phyloP scores from a whole-genome alignment of 2,797 vertebrate species.

The Fratercula arctica region DNA sequence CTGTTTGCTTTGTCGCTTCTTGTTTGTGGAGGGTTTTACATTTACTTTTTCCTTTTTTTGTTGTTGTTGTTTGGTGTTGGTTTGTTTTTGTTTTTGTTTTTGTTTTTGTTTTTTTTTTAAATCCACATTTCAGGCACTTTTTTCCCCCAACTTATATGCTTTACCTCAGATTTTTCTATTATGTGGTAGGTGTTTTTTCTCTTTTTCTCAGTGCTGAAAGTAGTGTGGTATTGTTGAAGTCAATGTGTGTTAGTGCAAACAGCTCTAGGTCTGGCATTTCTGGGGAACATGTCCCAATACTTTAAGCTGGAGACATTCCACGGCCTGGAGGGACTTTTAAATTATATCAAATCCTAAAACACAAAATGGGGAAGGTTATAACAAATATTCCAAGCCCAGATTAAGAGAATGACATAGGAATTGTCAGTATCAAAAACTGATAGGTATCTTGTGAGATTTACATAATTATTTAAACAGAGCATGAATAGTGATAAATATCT shows the following conservation, averaged over 20 bases:
- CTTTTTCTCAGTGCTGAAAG: neutral
- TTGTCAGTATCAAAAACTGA: fast-evolving
- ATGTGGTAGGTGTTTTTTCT: too few relatives aligned
- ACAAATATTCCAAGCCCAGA: neutral
- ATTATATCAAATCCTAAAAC: neutral
- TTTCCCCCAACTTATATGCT: fast-evolving
- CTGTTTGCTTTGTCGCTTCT: neutral
- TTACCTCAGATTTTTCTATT: neutral
- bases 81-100: too few relatives aligned
- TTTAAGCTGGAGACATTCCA: neutral
- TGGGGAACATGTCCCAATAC: neutral
- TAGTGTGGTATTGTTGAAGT: neutral
- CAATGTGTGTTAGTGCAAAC: neutral
- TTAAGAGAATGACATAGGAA: neutral
- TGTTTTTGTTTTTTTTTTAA: neutral
- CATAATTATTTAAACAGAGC: neutral
- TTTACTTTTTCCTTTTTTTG: too few relatives aligned
- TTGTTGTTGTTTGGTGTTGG: neutral
- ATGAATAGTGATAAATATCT: neutral
- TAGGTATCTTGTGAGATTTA: neutral
- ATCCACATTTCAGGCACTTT: neutral
- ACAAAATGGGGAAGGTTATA: neutral
- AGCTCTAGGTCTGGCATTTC: neutral
- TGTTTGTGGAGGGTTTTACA: neutral
- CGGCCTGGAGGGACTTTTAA: neutral